phyloP scores from a whole-genome alignment of 37 sponge, comb jelly and placozoan genomes.

The Beroe ovata region DNA sequence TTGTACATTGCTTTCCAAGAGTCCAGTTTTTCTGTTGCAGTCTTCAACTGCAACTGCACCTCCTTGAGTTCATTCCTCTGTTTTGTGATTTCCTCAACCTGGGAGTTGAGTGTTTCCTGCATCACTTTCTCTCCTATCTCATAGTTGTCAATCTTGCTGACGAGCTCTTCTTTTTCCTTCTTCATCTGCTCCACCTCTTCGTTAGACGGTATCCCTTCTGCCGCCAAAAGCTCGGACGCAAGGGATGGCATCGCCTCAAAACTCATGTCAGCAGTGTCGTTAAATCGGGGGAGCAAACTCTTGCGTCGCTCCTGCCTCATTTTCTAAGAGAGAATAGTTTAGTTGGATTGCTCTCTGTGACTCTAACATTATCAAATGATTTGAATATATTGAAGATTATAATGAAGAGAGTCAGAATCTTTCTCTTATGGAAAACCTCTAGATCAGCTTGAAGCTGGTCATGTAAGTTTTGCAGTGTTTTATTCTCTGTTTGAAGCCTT shows the following conservation, averaged over 20 bases:
- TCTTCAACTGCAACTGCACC: background rate
- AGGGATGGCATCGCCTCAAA: slow-evolving; percentile 39
- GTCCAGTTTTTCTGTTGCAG: background rate
- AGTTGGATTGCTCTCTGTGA: too few species aligned
- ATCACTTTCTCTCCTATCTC: slow-evolving; percentile 47
- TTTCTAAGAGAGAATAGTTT: too few species aligned
- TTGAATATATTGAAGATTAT: too few species aligned
- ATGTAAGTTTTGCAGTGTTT: background rate
- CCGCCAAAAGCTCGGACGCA: slow-evolving; percentile 31
- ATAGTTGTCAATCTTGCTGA: slow-evolving; percentile 9
- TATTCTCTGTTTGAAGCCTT: slow-evolving; percentile 27
- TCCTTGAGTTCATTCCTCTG: slow-evolving; percentile 5
- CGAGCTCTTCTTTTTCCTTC: background rate
- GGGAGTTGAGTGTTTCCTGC: slow-evolving; percentile 43
- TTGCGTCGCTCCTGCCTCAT: slow-evolving; percentile 11
- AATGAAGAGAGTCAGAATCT: too few species aligned
- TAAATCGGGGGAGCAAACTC: background rate
- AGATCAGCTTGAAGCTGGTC: background rate
- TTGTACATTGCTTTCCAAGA: slow-evolving; percentile 49
- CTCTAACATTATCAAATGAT: too few species aligned
- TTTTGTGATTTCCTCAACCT: slow-evolving; percentile 39
- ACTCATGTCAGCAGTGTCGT: slow-evolving; percentile 3
- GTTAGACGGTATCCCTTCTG: slow-evolving; percentile 1
- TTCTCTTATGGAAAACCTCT: slow-evolving; percentile 1
- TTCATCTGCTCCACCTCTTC: slow-evolving; percentile 8